Percentiles rank a stretch among this genome's conserved stretches.
These are phyloP conservation scores for Volucella bombylans DNA, from an alignment of 2,888 invertebrate species.

Conservation along the genomic window DNA sequence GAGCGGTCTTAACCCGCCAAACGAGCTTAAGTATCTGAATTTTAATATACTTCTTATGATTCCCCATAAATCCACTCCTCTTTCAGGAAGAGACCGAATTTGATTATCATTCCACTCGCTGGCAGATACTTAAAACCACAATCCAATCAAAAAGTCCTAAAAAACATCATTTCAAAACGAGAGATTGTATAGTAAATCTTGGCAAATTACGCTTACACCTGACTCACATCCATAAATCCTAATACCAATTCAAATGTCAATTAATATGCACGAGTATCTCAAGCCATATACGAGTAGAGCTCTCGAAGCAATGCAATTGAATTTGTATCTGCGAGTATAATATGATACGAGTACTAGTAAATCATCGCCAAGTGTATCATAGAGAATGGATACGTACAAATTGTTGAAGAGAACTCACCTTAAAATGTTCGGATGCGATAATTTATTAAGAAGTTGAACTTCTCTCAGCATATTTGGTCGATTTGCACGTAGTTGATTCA, in stretches of 20 bases:
- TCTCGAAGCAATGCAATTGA: background rate
- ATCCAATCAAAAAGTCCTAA: slow-evolving; percentile 29
- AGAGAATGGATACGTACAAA: background rate
- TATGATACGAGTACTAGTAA: background rate
- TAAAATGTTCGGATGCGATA: slow-evolving; percentile 96
- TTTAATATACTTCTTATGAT: no score
- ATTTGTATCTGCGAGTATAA: background rate
- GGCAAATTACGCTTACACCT: slow-evolving; percentile 13
- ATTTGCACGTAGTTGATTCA: slow-evolving; percentile 96
- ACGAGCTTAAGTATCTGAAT: no score
- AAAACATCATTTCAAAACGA: background rate
- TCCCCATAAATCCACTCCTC: no score
- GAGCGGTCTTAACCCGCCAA: no score
- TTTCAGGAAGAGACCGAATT: no score
- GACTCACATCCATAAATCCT: slow-evolving; percentile 25
- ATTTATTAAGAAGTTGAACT: slow-evolving; percentile 97
- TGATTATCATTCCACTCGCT: slow-evolving; percentile 1
- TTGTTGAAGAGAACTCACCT: slow-evolving; percentile 84
- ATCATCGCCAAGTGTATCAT: background rate
- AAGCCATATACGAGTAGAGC: slow-evolving; percentile 15
- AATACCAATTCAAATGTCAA: slow-evolving; percentile 17
- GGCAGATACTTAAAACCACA: slow-evolving; percentile 14
- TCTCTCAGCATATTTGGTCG: slow-evolving; percentile 97
- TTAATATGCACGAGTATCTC: background rate
- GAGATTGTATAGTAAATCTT: slow-evolving; percentile 33